Conservation (phyloP, 2,888 invertebrate genomes). For the Phalangium opilio region DNA sequence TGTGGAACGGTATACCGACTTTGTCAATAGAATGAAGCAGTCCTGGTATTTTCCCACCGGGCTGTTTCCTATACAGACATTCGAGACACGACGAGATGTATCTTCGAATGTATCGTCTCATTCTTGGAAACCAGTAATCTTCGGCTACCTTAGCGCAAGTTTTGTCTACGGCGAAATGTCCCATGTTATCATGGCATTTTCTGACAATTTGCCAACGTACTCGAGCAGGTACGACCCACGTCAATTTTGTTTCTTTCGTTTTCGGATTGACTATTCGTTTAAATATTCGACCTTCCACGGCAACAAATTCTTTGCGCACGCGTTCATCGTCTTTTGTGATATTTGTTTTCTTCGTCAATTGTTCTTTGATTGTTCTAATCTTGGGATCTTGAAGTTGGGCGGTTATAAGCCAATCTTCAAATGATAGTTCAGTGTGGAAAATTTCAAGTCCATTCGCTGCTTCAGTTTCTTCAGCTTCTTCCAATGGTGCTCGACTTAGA, state of each 20-base stretch:
- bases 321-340: neutral
- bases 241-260: neutral
- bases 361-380: neutral
- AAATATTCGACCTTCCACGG: neutral
- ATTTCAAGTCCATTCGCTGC: neutral
- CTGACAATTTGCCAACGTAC: neutral
- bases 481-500: conserved; percentile 1
- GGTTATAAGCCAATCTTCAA: neutral
- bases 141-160: neutral
- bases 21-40: neutral
- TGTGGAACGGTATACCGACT: neutral
- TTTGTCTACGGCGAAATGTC: conserved; percentile 1
- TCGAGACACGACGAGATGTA: neutral
- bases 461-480: conserved; percentile 1
- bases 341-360: neutral
- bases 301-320: neutral
- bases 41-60: neutral
- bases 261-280: neutral
- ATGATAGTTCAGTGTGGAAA: neutral
- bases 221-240: neutral
- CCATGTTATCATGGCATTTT: neutral
- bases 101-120: neutral
- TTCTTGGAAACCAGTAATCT: conserved; percentile 1
- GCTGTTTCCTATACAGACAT: too few species aligned
- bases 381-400: neutral